Evolutionary conservation across 2,888 invertebrate genomes (phyloP).

Genomic region (Agonopterix heracliana): DNA sequence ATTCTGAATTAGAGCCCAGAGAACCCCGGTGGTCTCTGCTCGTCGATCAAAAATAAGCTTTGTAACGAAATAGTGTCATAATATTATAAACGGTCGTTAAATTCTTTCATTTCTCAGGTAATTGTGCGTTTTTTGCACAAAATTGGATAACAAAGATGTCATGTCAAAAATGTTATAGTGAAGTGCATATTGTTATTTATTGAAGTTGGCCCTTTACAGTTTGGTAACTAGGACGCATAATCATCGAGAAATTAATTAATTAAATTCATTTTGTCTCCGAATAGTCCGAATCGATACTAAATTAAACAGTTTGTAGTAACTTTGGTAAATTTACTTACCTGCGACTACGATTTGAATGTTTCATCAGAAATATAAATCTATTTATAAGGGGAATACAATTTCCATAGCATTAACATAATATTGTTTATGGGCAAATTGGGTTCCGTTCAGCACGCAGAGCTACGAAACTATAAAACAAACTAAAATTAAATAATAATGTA

Average conservation of each 20-base stretch:
- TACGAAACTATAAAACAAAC: slow-evolving; percentile 48
- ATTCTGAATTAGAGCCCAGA: slow-evolving; percentile 38
- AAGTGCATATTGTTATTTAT: too few species aligned
- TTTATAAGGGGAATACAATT: slow-evolving; percentile 10
- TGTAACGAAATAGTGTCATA: slow-evolving; percentile 46
- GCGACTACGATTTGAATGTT: slow-evolving; percentile 4
- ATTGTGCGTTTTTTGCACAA: slow-evolving; percentile 20
- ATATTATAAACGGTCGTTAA: slow-evolving; percentile 52
- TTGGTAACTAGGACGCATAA: too few species aligned
- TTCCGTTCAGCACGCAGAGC: slow-evolving; percentile 26
- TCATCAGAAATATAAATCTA: slow-evolving; percentile 8
- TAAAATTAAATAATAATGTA: slow-evolving; percentile 54
- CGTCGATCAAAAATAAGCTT: slow-evolving; percentile 22
- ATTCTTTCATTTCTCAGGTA: slow-evolving; percentile 34
- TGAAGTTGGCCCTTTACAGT: too few species aligned
- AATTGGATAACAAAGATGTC: background rate
- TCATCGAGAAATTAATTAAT: too few species aligned
- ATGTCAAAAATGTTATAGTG: too few species aligned
- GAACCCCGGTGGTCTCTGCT: slow-evolving; percentile 51
- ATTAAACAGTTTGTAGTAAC: too few species aligned
- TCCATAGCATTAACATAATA: slow-evolving; percentile 10
- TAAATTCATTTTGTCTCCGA: too few species aligned
- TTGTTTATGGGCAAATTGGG: slow-evolving; percentile 24
- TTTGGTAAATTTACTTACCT: background rate
- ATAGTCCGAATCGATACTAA: too few species aligned